Evolutionary conservation across 2,797 vertebrate genomes (phyloP).

Genomic region (Malacoraja senta): DNA sequence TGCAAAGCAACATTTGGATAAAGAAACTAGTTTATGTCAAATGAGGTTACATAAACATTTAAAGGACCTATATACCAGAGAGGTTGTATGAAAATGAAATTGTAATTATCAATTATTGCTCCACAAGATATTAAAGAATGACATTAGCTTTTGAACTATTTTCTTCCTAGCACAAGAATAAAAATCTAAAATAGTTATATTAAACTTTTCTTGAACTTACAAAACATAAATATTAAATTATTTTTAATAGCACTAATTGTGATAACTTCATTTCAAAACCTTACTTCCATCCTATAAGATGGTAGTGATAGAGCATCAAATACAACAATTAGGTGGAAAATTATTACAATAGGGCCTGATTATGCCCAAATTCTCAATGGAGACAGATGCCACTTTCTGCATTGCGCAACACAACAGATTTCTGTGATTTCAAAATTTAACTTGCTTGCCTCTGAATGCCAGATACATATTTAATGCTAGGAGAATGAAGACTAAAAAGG

Average conservation of each 20-base stretch:
- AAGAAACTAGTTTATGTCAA: neutral
- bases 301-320: neutral
- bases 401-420: neutral
- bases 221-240: neutral
- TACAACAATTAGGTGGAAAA: neutral
- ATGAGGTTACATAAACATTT: neutral
- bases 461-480: constrained; percentile 8
- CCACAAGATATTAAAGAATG: neutral
- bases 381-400: neutral
- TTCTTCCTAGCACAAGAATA: neutral
- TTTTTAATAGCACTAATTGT: neutral
- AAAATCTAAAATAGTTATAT: neutral
- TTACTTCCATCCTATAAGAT: neutral
- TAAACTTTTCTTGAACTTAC: neutral
- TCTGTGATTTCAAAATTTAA: neutral
- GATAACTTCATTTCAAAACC: neutral
- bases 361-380: neutral
- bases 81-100: neutral
- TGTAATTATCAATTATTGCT: neutral
- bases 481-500: neutral
- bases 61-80: neutral
- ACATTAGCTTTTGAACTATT: neutral
- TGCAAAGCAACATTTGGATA: neutral
- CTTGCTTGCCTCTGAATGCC: neutral
- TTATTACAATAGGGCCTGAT: neutral